These are phyloP conservation scores for Telmatochromis sp. DNA, from an alignment of 2,113 vertebrate species.

Conservation along the genomic window DNA sequence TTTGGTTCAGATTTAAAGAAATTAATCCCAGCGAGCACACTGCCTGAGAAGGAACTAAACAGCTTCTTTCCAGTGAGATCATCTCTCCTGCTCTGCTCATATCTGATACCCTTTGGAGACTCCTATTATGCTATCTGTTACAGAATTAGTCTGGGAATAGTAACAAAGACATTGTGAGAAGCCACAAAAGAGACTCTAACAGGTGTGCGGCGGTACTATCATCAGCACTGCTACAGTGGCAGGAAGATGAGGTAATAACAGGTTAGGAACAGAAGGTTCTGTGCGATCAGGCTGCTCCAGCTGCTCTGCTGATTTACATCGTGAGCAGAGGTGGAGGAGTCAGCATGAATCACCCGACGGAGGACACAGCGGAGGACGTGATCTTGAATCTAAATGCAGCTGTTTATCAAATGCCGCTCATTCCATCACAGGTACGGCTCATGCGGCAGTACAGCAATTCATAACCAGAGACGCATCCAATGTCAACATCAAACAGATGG, in stretches of 20 bases:
- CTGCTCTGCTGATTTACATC: conserved; percentile 30
- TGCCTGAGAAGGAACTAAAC: background rate
- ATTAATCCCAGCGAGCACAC: background rate
- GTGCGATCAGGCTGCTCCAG: background rate
- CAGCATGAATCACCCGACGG: conserved; percentile 36
- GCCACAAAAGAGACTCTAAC: background rate
- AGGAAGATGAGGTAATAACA: conserved; percentile 24
- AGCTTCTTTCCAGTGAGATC: background rate
- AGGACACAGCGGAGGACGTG: conserved; percentile 32
- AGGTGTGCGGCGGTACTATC: conserved; percentile 14
- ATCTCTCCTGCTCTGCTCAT: background rate
- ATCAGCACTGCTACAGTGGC: background rate
- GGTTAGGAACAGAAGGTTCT: background rate
- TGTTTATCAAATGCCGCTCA: conserved; percentile 5
- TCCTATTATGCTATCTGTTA: background rate
- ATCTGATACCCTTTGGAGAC: background rate
- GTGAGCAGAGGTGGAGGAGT: conserved; percentile 34
- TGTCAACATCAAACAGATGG: background rate
- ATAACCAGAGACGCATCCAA: background rate
- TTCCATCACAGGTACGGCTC: conserved; percentile 13
- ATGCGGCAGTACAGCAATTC: background rate
- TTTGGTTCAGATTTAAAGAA: background rate
- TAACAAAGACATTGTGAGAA: background rate
- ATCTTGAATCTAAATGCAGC: conserved; percentile 48
- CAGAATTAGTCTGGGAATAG: background rate